Base-by-base conservation (phyloP, 2,888 invertebrate genomes). In the Aquatica leii region DNA sequence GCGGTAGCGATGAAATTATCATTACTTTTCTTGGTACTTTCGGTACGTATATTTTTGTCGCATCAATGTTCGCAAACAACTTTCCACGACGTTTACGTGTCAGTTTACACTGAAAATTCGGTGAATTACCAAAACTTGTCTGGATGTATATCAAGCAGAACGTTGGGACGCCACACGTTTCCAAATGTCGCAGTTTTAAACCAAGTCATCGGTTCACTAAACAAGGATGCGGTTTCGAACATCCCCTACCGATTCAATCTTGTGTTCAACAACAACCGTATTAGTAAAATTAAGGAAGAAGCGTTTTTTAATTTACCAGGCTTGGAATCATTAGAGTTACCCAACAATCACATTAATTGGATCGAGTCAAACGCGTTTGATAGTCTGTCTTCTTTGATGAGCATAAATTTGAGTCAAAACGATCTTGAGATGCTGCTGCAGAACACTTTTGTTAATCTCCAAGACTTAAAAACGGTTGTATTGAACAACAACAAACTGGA, bases 341-440 rank as follows among this genome's bases (percentile, higher is more conserved):
- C 21, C 14, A 3, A 14, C 14, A 50, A 50, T 14, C 2, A 14
- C 12, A 31, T 50, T 6, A 12, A 14, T 9, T n/a, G 12, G 21
- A 50, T 50, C 31, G 31, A 50, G 31, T 24, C 50, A 8, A 50
- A 50, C 15, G 50, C 31, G 3, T 50, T 50, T 24, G 31, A 50
- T 24, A 24, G 15, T 31, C 15, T 50, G 24, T 31, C 50, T 3
- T 50, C 50, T 31, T 50, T 50, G 11, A 31, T 24, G 2, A 15
- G 11, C 2, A n/a, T 50, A 1, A 34, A 31, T 15, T 24, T 50
- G 15, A 31, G 15, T 2, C 21, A n/a, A 1, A 50, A 50, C 31
- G 1, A 50, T n/a, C 4, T 50, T 14, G 50, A 50, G 12, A n/a
- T 24, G 12, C n/a, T 50, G 21, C 20, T 50, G 31, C 50, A 50